Evolutionary conservation across 2,797 vertebrate species (phyloP), one percentile per base, ranked within the genome.

Genomic region (Enteromius thamalakanensis): DNA sequence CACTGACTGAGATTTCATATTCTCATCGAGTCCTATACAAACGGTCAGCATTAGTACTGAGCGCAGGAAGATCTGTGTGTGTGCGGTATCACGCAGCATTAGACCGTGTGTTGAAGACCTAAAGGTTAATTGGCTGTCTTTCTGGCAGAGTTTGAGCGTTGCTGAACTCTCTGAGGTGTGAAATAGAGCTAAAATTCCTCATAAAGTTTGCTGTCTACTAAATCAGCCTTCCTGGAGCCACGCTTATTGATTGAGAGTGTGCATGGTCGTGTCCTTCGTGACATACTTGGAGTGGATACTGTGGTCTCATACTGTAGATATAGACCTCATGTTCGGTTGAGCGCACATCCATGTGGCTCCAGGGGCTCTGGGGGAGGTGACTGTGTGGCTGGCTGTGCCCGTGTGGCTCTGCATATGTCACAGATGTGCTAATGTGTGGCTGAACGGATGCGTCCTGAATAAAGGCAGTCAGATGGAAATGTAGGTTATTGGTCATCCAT

Each of bases 121-220:
- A 89, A 91, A 93, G 92, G 93, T 93, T 92, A 91, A 93, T 92
- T 93, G 89, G 87, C 85, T 40, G 55, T 68, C 26, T 87, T 64
- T 87, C 88, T 82, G 86, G 87, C 86, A 86, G 85, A 71, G 65
- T 84, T 77, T 23, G 80, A 86, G 74, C 79, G 37, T 68, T 49
- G 60, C 68, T 29, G n/a, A 80, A 76, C 74, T 84, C 86, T 84
- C 45, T 87, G 88, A 90, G 90, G 81, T 87, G 29, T 87, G 90
- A 90, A 93, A 93, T 83, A 21, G 80, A 83, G 26, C 55, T 78
- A 88, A 88, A 88, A 82, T 83, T 88, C 77, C 49, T 80, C 78
- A 53, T 91, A 88, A 86, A 71, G 71, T 60, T 78, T 64, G 75
- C 67, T 72, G 12, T 71, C 26, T 21, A 26, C 60, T 81, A 88